Percentiles rank a stretch among this genome's conserved stretches.
phyloP scores from a whole-genome alignment of 2,888 invertebrate species.

The Argyresthia goedartella region DNA sequence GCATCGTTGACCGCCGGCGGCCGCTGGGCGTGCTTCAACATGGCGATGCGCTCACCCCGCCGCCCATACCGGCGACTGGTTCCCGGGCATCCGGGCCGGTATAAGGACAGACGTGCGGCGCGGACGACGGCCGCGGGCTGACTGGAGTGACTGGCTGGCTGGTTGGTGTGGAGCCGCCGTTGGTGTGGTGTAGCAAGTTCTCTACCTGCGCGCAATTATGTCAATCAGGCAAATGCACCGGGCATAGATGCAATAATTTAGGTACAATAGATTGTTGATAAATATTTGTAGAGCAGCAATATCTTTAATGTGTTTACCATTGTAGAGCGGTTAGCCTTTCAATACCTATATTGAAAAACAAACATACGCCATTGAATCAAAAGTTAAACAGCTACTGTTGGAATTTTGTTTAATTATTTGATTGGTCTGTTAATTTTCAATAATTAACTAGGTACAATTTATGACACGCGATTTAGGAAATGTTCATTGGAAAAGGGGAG shows the following conservation, averaged over 20 bases:
- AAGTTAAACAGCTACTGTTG: no score
- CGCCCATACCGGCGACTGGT: conserved; percentile 58
- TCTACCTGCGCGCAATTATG: conserved; percentile 38
- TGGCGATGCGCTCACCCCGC: conserved; percentile 58
- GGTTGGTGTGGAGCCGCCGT: not conserved
- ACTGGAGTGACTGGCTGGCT: no score
- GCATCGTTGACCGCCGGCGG: conserved; percentile 66
- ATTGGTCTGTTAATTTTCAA: no score
- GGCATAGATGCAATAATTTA: conserved; percentile 17
- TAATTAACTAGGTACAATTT: no score
- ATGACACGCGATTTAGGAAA: no score
- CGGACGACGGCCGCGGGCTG: conserved; percentile 35
- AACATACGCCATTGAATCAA: no score
- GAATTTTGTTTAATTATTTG: no score
- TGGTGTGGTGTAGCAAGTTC: no score
- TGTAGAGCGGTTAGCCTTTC: no score
- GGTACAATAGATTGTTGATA: not conserved
- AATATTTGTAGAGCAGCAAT: not conserved
- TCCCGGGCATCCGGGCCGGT: conserved; percentile 47
- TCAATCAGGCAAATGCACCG: conserved; percentile 44
- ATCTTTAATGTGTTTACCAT: no score
- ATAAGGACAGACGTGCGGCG: conserved; percentile 17
- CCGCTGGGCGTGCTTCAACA: conserved; percentile 81
- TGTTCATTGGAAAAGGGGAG: no score
- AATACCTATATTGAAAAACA: no score